A percentile compares a stretch with the other conserved stretches of the same genome.
Evolutionary conservation across 2,888 invertebrate species (phyloP).

Genomic region (Leistus spinibarbis): DNA sequence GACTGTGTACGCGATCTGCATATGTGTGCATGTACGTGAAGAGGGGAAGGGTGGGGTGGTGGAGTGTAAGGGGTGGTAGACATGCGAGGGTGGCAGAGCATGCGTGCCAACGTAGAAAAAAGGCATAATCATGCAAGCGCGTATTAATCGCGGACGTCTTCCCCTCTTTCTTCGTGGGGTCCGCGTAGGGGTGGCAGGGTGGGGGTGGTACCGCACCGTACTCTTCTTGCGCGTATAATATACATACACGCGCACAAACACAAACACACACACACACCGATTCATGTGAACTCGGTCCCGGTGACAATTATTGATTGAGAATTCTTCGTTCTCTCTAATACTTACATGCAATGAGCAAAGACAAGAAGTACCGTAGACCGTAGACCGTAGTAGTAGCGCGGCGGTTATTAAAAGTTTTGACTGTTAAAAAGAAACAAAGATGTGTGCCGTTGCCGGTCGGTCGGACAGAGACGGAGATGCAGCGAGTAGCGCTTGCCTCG

Average conservation of each 20-base stretch:
- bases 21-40: conserved; percentile 2
- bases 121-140: conserved; percentile 39
- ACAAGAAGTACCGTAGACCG: conserved; percentile 49
- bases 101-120: conserved; percentile 34
- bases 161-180: conserved; percentile 22
- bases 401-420: conserved; percentile 58
- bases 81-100: conserved; percentile 16
- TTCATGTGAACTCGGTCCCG: conserved; percentile 55
- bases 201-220: background rate
- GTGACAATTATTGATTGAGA: conserved; percentile 75
- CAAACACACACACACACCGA: conserved; percentile 14
- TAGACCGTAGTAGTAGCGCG: too few species aligned
- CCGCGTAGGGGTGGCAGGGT: background rate
- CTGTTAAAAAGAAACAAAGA: conserved; percentile 56
- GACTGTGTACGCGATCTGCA: background rate
- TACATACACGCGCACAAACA: background rate
- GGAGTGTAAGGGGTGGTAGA: background rate
- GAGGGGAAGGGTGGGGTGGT: background rate
- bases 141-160: conserved; percentile 29
- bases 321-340: conserved; percentile 62
- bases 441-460: conserved; percentile 24
- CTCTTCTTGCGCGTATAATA: background rate
- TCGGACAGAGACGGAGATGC: conserved; percentile 37
- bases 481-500: conserved; percentile 38
- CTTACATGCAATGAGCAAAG: conserved; percentile 56